Evolutionary conservation across 2,113 vertebrate genomes (phyloP).

Genomic region (Illadopsis cleaveri): DNA sequence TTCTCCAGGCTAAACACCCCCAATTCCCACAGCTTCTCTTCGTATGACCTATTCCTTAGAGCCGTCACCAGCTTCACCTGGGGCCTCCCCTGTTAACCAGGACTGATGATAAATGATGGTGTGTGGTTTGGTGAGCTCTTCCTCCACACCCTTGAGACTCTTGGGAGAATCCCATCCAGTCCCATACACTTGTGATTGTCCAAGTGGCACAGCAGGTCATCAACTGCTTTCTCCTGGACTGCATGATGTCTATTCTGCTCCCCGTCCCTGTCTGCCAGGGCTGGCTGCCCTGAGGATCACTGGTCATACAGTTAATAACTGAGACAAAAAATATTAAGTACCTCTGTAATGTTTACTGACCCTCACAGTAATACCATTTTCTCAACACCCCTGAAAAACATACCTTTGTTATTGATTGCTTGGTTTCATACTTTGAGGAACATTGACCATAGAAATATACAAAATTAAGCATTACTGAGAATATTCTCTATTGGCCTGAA

Average conservation of each 20-base stretch:
- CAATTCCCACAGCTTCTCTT: not conserved
- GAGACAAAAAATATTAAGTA: not conserved
- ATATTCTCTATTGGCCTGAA: not conserved
- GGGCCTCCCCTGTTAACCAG: not conserved
- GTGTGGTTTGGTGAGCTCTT: not conserved
- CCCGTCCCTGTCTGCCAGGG: not conserved
- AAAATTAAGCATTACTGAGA: not conserved
- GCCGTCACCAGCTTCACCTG: not conserved
- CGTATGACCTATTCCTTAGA: not conserved
- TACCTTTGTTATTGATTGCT: not conserved
- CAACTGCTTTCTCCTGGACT: not conserved
- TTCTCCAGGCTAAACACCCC: too few species aligned
- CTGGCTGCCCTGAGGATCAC: not conserved
- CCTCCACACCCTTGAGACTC: rapidly evolving
- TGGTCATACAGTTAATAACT: not conserved
- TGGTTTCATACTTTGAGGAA: not conserved
- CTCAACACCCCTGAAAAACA: not conserved
- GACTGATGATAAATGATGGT: not conserved
- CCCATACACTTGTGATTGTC: not conserved
- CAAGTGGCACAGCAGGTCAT: not conserved
- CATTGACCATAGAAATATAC: not conserved
- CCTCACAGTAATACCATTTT: not conserved
- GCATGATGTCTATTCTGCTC: not conserved
- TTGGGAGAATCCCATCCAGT: not conserved
- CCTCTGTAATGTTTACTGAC: not conserved